phyloP scores from a whole-genome alignment of 2,797 vertebrate genomes.

The Tenualosa thibaudeaui region DNA sequence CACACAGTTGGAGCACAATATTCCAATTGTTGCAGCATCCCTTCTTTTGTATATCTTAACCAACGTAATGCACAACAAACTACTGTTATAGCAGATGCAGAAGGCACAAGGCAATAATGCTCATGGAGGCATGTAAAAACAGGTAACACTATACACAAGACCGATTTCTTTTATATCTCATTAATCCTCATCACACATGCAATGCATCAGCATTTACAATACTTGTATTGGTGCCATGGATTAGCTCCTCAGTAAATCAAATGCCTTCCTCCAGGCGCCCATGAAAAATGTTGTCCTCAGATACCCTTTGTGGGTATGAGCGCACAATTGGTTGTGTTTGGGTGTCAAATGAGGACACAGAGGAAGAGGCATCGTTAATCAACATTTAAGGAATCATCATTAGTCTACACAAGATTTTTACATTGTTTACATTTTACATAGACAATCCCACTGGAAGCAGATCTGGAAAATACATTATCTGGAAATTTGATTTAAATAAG shows the following conservation, averaged over 20 bases:
- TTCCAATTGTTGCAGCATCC: background rate
- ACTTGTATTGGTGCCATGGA: constrained; percentile 56
- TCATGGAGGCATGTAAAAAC: constrained; percentile 5
- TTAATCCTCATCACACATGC: constrained; percentile 29
- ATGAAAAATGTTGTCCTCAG: constrained; percentile 49
- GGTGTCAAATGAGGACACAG: constrained; percentile 64
- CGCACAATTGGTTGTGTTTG: constrained; percentile 30
- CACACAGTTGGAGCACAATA: background rate
- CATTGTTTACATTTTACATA: background rate
- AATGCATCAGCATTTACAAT: constrained; percentile 44
- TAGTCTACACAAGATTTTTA: constrained; percentile 31
- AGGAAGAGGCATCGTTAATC: constrained; percentile 19
- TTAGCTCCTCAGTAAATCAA: constrained; percentile 47
- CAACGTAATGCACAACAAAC: background rate
- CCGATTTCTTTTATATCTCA: background rate
- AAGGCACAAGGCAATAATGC: background rate
- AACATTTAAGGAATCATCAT: background rate
- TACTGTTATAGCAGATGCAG: background rate
- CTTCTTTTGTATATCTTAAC: background rate
- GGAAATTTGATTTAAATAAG: background rate
- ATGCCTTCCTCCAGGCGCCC: constrained; percentile 38
- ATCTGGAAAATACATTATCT: background rate
- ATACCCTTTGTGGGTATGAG: constrained; percentile 43
- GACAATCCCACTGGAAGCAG: constrained; percentile 44
- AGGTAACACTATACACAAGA: constrained; percentile 5